Conservation (phyloP, 2,888 invertebrate genomes). For the Parnassius mnemosyne region DNA sequence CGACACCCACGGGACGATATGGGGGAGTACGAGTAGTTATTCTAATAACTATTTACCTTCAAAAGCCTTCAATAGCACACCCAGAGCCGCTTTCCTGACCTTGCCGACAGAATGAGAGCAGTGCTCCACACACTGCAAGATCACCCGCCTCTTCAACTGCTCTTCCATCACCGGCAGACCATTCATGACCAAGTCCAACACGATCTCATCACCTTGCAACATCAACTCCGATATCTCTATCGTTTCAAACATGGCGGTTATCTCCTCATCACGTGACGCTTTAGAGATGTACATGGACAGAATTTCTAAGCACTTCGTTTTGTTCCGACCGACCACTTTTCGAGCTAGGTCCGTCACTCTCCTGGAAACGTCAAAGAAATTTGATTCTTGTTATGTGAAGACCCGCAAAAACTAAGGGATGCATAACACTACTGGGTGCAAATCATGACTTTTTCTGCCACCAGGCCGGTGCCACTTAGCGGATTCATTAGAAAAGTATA, state of each 20-base stretch:
- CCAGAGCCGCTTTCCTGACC: slow-evolving; percentile 35
- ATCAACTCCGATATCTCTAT: slow-evolving; percentile 34
- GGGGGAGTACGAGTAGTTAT: too few relatives aligned
- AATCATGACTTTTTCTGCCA: too few relatives aligned
- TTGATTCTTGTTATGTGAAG: too few relatives aligned
- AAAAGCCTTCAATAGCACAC: slow-evolving; percentile 40
- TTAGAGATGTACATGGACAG: slow-evolving; percentile 41
- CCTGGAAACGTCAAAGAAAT: slow-evolving; percentile 33
- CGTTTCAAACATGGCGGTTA: slow-evolving; percentile 39
- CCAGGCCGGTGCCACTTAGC: too few relatives aligned
- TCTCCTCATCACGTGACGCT: slow-evolving; percentile 25
- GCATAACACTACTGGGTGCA: too few relatives aligned
- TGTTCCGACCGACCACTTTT: slow-evolving; percentile 37
- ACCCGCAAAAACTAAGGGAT: too few relatives aligned
- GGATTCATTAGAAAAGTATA: too few relatives aligned
- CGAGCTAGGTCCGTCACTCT: slow-evolving; percentile 38
- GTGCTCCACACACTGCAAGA: slow-evolving; percentile 28
- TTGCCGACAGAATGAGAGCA: slow-evolving; percentile 29
- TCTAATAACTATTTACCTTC: slow-evolving; percentile 35
- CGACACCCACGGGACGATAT: too few relatives aligned
- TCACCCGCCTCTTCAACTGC: slow-evolving; percentile 29
- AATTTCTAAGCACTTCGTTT: slow-evolving; percentile 49
- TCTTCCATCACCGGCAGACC: slow-evolving; percentile 37
- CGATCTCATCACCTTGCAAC: slow-evolving; percentile 24
- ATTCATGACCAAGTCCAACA: slow-evolving; percentile 33